phyloP scores from a whole-genome alignment of 2,113 vertebrate species.

The Emberiza fucata region DNA sequence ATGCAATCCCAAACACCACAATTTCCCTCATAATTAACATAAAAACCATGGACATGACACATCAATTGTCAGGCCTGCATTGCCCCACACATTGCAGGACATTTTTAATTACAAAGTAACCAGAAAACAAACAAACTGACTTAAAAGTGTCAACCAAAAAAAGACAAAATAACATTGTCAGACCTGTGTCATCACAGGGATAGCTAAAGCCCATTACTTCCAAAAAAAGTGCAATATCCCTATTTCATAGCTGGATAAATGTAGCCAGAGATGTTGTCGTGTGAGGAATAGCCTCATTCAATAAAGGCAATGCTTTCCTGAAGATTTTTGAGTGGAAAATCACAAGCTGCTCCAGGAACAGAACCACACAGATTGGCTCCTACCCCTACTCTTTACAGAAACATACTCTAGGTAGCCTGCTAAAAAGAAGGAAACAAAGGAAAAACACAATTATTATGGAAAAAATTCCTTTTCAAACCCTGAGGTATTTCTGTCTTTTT shows the following conservation, averaged over 20 bases:
- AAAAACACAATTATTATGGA: neutral
- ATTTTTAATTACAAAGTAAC: neutral
- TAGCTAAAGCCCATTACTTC: neutral
- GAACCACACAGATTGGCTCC: neutral
- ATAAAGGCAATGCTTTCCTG: neutral
- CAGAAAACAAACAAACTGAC: neutral
- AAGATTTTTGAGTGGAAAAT: neutral
- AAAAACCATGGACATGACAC: neutral
- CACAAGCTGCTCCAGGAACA: neutral
- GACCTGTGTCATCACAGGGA: neutral
- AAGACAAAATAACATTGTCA: neutral
- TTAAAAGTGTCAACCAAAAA: neutral
- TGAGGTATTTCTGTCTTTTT: neutral
- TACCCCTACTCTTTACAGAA: accelerated
- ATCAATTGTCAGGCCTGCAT: neutral
- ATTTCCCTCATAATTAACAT: neutral
- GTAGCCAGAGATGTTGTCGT: accelerated
- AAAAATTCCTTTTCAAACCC: neutral
- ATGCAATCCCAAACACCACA: neutral
- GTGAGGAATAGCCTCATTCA: neutral
- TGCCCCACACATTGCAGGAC: neutral
- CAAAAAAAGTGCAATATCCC: neutral
- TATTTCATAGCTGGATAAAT: neutral
- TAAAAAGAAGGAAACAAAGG: neutral
- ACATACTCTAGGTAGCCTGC: neutral